These are phyloP conservation scores for Acrocephalus scirpaceus DNA, from an alignment of 2,797 vertebrate genomes.

Conservation along the genomic window DNA sequence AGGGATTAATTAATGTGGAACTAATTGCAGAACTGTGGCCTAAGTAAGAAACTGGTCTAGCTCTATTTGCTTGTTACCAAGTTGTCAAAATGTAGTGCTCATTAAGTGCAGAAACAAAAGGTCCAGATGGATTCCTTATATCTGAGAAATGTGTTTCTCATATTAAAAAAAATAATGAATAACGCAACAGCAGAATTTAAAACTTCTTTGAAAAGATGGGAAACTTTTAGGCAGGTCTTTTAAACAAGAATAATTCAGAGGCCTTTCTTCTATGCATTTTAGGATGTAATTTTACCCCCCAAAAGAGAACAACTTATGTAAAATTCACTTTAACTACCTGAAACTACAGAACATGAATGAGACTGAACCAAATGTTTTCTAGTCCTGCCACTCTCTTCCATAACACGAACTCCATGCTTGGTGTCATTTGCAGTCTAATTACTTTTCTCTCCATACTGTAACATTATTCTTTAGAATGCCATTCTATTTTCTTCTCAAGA, in stretches of 20 bases:
- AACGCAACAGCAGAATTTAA: neutral
- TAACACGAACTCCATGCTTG: neutral
- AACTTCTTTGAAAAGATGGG: neutral
- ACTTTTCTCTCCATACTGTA: neutral
- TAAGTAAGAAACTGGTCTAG: conserved; percentile 2
- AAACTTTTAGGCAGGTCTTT: neutral
- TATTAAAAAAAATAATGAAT: conserved; percentile 16
- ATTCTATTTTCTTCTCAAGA: neutral
- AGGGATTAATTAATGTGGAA: conserved; percentile 34
- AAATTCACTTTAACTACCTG: neutral
- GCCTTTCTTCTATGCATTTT: neutral
- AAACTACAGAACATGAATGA: neutral
- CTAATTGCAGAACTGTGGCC: conserved; percentile 40
- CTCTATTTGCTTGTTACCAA: conserved; percentile 44
- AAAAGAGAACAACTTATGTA: neutral
- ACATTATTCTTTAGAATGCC: neutral
- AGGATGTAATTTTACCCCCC: neutral
- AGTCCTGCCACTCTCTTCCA: neutral
- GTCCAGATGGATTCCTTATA: conserved; percentile 56
- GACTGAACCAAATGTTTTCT: neutral
- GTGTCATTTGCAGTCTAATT: neutral
- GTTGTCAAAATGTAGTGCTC: conserved; percentile 51
- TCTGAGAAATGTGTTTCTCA: conserved; percentile 22
- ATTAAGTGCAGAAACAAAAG: conserved; percentile 52
- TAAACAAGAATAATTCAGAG: neutral